Conservation (phyloP, 2,797 vertebrate genomes). For the Parauchenoglanis punctatus region DNA sequence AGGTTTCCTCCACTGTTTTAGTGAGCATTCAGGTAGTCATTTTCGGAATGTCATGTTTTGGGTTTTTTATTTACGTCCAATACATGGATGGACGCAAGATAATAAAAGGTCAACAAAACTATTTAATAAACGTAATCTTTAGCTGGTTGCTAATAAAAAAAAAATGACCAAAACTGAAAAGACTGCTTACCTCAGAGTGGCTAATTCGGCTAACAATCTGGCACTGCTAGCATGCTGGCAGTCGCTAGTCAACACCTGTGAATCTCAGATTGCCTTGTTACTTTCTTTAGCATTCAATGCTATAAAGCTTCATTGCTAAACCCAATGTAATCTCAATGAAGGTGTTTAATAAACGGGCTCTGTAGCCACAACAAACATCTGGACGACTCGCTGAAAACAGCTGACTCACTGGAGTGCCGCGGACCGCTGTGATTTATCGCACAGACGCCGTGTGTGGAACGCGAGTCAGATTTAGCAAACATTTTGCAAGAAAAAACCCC, state of each 20-base stretch:
- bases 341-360: neutral
- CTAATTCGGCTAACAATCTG: neutral
- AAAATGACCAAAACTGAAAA: neutral
- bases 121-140: neutral
- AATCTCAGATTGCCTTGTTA: too few relatives aligned
- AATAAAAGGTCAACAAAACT: neutral
- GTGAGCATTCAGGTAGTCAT: neutral
- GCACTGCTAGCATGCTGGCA: neutral
- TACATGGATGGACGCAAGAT: neutral
- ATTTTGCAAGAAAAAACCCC: neutral
- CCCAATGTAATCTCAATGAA: neutral
- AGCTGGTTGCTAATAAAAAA: too few relatives aligned
- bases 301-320: neutral
- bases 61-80: neutral
- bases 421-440: slow-evolving; percentile 2
- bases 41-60: neutral
- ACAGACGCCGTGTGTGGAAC: neutral
- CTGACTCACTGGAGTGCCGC: neutral
- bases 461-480: slow-evolving; percentile 26
- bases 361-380: neutral
- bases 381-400: neutral
- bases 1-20: neutral
- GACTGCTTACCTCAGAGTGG: neutral
- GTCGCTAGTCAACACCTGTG: neutral
- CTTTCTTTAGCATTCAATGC: neutral